Base-by-base conservation (phyloP, 1,140 invertebrate genomes). In the Drosophila fuyamai region DNA sequence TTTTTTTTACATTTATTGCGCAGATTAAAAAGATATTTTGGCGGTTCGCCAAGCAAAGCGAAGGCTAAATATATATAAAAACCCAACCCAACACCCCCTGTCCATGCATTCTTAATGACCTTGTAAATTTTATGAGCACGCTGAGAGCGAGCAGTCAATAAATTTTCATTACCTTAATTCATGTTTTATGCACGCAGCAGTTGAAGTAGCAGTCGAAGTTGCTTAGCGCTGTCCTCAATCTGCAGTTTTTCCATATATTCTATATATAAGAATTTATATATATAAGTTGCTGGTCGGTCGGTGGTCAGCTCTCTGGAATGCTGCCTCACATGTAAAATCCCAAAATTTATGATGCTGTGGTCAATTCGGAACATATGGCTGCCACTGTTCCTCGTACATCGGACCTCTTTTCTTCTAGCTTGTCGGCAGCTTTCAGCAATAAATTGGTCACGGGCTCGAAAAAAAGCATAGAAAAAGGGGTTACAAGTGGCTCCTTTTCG, bases 151-250 rank as follows among this genome's bases (percentile, higher is more conserved):
- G 62, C 40, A 85, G 75, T 82, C 82, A 88, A 85, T 88, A 86
- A 88, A 88, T 86, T 88, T 86, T 86, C 82, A 86, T 86, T 86
- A 86, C 76, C 76, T 86, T 88, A 88, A 88, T 82, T 74, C 83
- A 88, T 81, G 75, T 78, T 86, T 85, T 85, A 85, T 86, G 83
- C 83, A 78, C 74, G 53, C 44, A 46, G 38, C 48, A 76, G 53
- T 83, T 75, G 72, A 63, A 73, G 67, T 73, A 44, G 47, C 68
- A 36, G 41, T 60, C 55, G 58, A 75, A 74, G 71, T 63, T 43
- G 50, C 51, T 71, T 68, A 40, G 43, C 38, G 70, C 38, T 75
- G 60, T 44, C 73, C 72, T 65, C 71, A 66, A 65, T 65, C 53
- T 43, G 41, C 44, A 76, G 44, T 57, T 68, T 56, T 38, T 48